Conservation (phyloP, 2,797 vertebrate species). For the Fistularia tabacaria region DNA sequence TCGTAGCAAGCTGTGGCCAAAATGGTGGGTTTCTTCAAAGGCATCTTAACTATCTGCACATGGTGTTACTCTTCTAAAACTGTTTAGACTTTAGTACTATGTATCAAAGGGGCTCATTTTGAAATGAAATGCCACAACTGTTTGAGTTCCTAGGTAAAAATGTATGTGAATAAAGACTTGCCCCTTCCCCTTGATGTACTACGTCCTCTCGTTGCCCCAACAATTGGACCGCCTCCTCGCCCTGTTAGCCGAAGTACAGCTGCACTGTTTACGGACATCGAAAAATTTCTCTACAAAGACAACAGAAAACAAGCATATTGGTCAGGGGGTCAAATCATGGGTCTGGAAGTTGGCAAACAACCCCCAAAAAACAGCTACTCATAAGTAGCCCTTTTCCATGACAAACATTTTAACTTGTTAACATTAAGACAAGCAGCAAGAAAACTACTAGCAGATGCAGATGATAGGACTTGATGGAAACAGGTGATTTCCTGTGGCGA, state of each 20-base stretch:
- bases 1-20: slow-evolving; percentile 17
- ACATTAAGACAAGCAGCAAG: no score
- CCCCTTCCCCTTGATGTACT: slow-evolving; percentile 98
- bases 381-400: no score
- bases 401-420: no score
- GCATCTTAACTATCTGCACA: slow-evolving; percentile 27
- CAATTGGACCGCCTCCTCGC: slow-evolving; percentile 88
- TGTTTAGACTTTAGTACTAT: not conserved
- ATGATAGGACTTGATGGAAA: no score
- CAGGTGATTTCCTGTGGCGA: no score
- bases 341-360: no score
- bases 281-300: slow-evolving; percentile 95
- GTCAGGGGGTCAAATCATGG: not conserved
- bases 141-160: slow-evolving; percentile 1
- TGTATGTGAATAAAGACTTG: slow-evolving; percentile 62
- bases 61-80: slow-evolving; percentile 17
- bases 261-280: slow-evolving; percentile 98
- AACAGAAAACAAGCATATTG: slow-evolving; percentile 13
- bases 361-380: no score
- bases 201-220: slow-evolving; percentile 92
- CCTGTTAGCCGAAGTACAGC: slow-evolving; percentile 94
- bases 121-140: not conserved
- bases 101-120: not conserved
- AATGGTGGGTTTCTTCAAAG: slow-evolving; percentile 23
- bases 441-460: no score